phyloP scores from a whole-genome alignment of 2,888 invertebrate genomes.

The Hipparchia semele region DNA sequence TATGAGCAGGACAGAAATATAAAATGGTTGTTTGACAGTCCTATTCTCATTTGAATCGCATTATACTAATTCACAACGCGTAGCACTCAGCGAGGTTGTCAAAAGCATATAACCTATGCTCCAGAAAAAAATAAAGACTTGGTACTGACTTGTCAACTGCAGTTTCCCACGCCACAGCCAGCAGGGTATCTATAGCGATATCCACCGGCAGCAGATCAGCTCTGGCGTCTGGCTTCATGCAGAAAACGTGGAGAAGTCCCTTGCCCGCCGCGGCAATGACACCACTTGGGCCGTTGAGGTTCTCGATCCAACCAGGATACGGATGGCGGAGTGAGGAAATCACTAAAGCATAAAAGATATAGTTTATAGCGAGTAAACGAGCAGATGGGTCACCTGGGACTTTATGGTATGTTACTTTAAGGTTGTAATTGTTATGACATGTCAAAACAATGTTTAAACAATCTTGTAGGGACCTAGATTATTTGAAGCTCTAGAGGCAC shows the following conservation, averaged over 20 bases:
- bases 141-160: slow-evolving; percentile 74
- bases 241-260: slow-evolving; percentile 87
- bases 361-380: too few species aligned
- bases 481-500: too few species aligned
- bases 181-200: slow-evolving; percentile 88
- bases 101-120: background rate
- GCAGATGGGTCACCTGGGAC: too few species aligned
- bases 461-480: too few species aligned
- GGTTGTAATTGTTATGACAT: too few species aligned
- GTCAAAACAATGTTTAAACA: too few species aligned
- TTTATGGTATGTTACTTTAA: too few species aligned
- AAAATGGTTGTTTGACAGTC: too few species aligned
- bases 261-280: slow-evolving; percentile 88
- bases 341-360: slow-evolving; percentile 67
- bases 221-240: slow-evolving; percentile 76
- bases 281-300: slow-evolving; percentile 94
- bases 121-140: background rate
- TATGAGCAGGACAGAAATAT: too few species aligned
- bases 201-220: slow-evolving; percentile 93
- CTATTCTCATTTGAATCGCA: too few species aligned
- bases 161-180: slow-evolving; percentile 88
- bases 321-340: slow-evolving; percentile 85
- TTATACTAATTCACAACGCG: too few species aligned
- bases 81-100: too few species aligned
- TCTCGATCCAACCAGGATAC: slow-evolving; percentile 94